Conservation (phyloP, 2,113 vertebrate genomes). For the Hirundichthys speculiger region DNA sequence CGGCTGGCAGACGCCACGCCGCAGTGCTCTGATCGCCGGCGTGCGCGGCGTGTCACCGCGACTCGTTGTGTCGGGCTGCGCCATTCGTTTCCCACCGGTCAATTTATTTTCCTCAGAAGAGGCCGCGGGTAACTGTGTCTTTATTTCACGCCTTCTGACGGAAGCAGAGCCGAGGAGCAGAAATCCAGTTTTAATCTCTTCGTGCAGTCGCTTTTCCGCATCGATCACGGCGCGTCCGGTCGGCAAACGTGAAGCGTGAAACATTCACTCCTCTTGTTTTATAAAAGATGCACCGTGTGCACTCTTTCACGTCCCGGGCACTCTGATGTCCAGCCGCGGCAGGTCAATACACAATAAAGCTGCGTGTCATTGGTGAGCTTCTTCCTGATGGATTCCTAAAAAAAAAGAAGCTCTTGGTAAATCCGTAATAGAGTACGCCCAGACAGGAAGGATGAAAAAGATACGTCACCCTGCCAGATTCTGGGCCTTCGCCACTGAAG, state of each 20-base stretch:
- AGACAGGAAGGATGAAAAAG: neutral
- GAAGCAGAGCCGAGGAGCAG: constrained; percentile 5
- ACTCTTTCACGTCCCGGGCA: constrained; percentile 15
- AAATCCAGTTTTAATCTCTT: constrained; percentile 31
- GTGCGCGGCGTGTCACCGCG: constrained; percentile 30
- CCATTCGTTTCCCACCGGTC: constrained; percentile 28
- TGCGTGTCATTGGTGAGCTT: neutral
- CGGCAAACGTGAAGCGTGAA: constrained; percentile 9
- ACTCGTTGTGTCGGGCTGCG: constrained; percentile 42
- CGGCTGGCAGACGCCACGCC: constrained; percentile 34
- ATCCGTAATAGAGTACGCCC: no score
- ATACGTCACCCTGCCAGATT: constrained; percentile 1
- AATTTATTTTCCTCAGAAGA: constrained; percentile 48
- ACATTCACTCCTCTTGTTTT: constrained; percentile 25
- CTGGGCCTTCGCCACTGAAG: no score
- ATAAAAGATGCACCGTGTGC: no score
- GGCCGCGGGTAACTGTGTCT: constrained; percentile 13
- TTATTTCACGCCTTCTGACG: constrained; percentile 10
- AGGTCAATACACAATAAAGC: constrained; percentile 13
- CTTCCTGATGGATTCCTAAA: constrained; percentile 6
- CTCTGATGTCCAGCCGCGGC: constrained; percentile 11
- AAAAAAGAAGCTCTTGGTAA: neutral
- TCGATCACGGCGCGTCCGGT: neutral
- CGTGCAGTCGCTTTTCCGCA: neutral
- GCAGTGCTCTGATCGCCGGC: constrained; percentile 22